Conservation (phyloP, 2,888 invertebrate genomes). For the Pollenia angustigena region DNA sequence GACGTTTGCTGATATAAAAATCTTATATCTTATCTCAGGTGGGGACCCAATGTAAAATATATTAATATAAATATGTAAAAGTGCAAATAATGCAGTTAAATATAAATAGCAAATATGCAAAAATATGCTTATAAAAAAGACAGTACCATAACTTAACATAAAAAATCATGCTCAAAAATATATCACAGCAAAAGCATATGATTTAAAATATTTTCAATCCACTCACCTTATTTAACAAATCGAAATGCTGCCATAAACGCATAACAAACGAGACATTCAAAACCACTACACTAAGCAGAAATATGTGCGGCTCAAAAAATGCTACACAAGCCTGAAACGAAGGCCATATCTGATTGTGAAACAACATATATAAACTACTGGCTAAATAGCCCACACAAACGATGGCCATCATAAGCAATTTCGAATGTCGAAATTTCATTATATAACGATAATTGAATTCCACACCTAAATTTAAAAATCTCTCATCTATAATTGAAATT, state of each 20-base stretch:
- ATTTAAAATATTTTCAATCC: background rate
- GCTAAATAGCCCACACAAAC: conserved; percentile 79
- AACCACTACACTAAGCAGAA: conserved; percentile 80
- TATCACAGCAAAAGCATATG: no score
- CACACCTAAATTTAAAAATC: conserved; percentile 79
- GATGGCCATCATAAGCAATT: conserved; percentile 76
- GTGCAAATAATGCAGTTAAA: no score
- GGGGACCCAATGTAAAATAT: no score
- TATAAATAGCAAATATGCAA: no score
- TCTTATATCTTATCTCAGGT: no score
- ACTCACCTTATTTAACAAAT: conserved; percentile 81
- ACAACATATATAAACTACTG: conserved; percentile 80
- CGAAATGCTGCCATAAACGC: conserved; percentile 79
- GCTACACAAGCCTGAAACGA: conserved; percentile 81
- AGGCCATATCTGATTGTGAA: conserved; percentile 80
- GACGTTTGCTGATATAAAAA: no score
- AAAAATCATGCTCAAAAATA: no score
- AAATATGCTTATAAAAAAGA: no score
- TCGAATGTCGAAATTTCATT: conserved; percentile 77
- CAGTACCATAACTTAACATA: no score
- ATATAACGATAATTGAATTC: conserved; percentile 80
- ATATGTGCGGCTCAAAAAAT: conserved; percentile 82
- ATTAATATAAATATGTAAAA: no score
- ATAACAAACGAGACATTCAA: conserved; percentile 79
- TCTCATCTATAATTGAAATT: conserved; percentile 77